Evolutionary conservation across 2,113 vertebrate genomes (phyloP).

Genomic region (Chinchilla lanigera): DNA sequence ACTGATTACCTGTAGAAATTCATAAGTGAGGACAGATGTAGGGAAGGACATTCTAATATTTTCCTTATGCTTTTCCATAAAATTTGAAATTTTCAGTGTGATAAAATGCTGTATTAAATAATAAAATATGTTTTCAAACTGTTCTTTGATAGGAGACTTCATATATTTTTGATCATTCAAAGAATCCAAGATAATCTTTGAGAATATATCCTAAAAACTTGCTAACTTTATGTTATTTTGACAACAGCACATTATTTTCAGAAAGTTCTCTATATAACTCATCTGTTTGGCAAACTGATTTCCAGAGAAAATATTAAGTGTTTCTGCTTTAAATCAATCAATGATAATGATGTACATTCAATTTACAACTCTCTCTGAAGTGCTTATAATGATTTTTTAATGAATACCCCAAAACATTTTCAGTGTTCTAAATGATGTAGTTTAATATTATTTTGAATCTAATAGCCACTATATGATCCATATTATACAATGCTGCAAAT

Average conservation of each 20-base stretch:
- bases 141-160: neutral
- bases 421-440: constrained; percentile 63
- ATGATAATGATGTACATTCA: neutral
- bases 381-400: constrained; percentile 38
- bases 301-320: neutral
- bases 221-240: neutral
- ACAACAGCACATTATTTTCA: constrained; percentile 37
- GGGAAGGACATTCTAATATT: neutral
- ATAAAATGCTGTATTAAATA: neutral
- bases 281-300: constrained; percentile 21
- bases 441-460: constrained; percentile 58
- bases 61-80: neutral
- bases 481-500: neutral
- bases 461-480: neutral
- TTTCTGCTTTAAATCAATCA: constrained; percentile 60
- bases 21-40: neutral
- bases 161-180: neutral
- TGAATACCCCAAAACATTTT: constrained; percentile 23
- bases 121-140: neutral
- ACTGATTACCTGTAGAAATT: neutral
- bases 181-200: neutral
- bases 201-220: neutral
- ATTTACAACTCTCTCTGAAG: constrained; percentile 36
- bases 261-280: neutral
- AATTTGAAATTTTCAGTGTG: neutral